These are phyloP conservation scores for Lepidothrix coronata DNA, from an alignment of 2,113 vertebrate genomes.

Conservation along the genomic window DNA sequence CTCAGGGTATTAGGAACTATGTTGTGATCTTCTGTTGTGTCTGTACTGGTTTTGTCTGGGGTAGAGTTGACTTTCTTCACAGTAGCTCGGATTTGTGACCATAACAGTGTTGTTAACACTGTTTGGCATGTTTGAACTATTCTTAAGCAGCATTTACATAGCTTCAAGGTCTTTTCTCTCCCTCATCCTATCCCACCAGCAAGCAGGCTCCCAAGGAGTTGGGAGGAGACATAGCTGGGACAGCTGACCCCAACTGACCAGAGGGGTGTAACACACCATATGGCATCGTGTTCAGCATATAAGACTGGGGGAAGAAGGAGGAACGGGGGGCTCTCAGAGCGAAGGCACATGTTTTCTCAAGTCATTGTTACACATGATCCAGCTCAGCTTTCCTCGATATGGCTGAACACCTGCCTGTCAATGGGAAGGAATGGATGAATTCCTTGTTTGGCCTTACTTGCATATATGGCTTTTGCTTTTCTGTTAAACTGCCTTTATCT, in stretches of 20 bases:
- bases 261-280: background rate
- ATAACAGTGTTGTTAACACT: background rate
- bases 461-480: background rate
- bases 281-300: background rate
- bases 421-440: background rate
- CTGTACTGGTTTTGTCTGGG: background rate
- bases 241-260: background rate
- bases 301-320: background rate
- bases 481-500: background rate
- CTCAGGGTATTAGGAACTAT: background rate
- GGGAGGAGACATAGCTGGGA: background rate
- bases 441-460: background rate
- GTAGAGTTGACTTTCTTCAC: background rate
- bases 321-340: rapidly evolving
- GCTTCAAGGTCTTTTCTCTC: background rate
- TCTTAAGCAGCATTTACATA: background rate
- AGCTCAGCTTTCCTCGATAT: background rate
- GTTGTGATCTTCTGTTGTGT: background rate
- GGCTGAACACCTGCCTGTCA: background rate
- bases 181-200: rapidly evolving
- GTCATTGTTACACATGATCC: rapidly evolving
- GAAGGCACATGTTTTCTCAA: background rate
- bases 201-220: background rate
- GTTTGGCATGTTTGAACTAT: background rate
- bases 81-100: rapidly evolving